Evolutionary conservation across 2,113 vertebrate species (phyloP).

Genomic region (Galeopterus variegatus): DNA sequence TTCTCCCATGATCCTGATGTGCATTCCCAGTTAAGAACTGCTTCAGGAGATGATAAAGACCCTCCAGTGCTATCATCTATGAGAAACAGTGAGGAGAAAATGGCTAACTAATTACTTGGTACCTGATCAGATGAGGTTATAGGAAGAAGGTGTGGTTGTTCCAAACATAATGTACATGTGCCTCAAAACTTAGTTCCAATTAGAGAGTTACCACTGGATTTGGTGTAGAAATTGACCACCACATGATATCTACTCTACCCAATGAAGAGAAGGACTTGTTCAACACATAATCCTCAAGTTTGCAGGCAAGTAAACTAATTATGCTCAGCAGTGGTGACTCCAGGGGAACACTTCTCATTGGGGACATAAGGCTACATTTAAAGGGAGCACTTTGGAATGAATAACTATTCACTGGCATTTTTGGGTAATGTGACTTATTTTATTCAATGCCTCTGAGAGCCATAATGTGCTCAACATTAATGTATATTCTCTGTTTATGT

Average conservation of each 20-base stretch:
- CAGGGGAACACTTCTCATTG: conserved; percentile 21
- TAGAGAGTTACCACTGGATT: not conserved
- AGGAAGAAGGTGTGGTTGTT: not conserved
- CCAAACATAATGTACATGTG: not conserved
- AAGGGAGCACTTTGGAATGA: conserved; percentile 48
- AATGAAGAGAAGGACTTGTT: conserved; percentile 19
- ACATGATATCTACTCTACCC: not conserved
- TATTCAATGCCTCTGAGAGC: conserved; percentile 27
- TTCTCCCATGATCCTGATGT: not conserved
- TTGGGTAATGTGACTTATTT: conserved; percentile 69
- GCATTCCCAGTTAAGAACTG: not conserved
- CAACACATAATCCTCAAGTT: not conserved
- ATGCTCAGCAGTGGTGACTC: not conserved
- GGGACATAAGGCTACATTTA: conserved; percentile 54
- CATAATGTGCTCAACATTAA: not conserved
- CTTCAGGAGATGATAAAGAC: not conserved
- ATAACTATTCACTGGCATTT: conserved; percentile 60
- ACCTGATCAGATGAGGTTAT: not conserved
- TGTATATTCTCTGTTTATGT: not conserved
- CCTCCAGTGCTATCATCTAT: not conserved
- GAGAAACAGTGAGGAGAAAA: not conserved
- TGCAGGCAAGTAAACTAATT: conserved; percentile 46
- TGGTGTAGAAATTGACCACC: not conserved
- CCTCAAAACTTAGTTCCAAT: not conserved
- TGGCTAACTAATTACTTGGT: not conserved